phyloP scores from a whole-genome alignment of 2,888 invertebrate species.

The Philhelius pedissequus region DNA sequence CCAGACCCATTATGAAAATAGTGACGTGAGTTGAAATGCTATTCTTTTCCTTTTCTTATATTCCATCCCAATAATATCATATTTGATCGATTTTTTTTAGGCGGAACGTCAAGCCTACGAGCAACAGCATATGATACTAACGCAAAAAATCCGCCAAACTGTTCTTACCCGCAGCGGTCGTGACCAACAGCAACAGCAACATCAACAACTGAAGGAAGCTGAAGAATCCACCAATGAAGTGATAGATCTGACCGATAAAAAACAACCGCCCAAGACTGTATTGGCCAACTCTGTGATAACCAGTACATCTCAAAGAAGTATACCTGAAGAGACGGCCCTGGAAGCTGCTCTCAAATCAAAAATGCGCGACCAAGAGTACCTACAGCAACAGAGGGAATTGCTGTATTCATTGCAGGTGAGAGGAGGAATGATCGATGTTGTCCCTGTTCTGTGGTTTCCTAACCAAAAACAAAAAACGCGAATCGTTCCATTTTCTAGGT shows the following conservation, averaged over 20 bases:
- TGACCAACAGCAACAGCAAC: conserved; percentile 76
- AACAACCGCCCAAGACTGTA: conserved; percentile 80
- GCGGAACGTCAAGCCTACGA: conserved; percentile 82
- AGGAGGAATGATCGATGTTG: conserved; percentile 50
- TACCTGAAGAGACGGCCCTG: conserved; percentile 79
- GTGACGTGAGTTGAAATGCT: conserved; percentile 74
- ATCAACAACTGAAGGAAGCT: conserved; percentile 80
- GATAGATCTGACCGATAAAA: conserved; percentile 88
- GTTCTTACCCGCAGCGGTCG: conserved; percentile 89
- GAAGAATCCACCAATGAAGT: conserved; percentile 82
- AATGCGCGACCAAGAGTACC: conserved; percentile 80
- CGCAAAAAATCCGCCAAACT: conserved; percentile 93
- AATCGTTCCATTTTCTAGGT: conserved; percentile 68
- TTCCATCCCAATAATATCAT: too few species aligned
- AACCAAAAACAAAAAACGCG: conserved; percentile 45
- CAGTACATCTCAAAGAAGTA: conserved; percentile 76
- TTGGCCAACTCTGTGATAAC: conserved; percentile 80
- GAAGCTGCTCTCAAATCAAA: conserved; percentile 56
- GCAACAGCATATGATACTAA: conserved; percentile 83
- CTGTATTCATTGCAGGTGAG: conserved; percentile 81
- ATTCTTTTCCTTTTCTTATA: neutral
- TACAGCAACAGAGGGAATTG: conserved; percentile 84
- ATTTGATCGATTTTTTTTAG: too few species aligned
- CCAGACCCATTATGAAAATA: conserved; percentile 79
- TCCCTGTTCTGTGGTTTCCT: conserved; percentile 41